Percentiles rank a stretch among this genome's conserved stretches.
Evolutionary conservation across 2,113 vertebrate species (phyloP).

Genomic region (Calidris pugnax): DNA sequence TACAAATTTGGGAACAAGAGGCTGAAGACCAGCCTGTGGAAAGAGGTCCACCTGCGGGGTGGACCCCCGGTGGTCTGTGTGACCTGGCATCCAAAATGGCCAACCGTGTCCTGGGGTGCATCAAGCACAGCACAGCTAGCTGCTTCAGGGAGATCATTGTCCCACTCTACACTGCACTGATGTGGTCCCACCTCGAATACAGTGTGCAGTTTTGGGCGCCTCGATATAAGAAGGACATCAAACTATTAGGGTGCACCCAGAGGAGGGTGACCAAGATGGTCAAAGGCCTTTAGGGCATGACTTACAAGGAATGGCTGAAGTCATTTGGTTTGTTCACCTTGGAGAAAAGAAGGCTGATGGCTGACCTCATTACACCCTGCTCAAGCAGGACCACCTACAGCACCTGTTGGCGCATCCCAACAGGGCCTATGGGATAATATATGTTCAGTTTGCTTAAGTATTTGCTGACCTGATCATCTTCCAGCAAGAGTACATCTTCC

Average conservation of each 20-base stretch:
- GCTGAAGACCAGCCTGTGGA: accelerated
- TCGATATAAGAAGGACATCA: not conserved
- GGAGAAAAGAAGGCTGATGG: not conserved
- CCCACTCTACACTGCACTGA: not conserved
- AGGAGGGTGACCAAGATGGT: not conserved
- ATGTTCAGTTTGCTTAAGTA: not conserved
- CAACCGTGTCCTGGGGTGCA: not conserved
- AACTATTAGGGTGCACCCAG: not conserved
- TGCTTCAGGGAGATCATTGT: no score
- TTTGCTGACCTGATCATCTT: not conserved
- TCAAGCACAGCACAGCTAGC: not conserved
- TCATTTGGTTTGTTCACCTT: not conserved
- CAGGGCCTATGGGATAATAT: not conserved
- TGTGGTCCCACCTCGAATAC: accelerated
- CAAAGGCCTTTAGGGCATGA: not conserved
- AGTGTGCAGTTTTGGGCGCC: not conserved
- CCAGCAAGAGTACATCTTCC: not conserved
- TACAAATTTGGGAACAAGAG: not conserved
- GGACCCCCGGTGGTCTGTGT: not conserved
- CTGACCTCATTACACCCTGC: not conserved
- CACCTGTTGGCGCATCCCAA: not conserved
- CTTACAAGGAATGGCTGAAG: not conserved
- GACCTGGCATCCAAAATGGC: not conserved
- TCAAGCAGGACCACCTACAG: not conserved
- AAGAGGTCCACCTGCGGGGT: not conserved